Evolutionary conservation across 53 echinoderm and acorn worm genomes (phyloP).

Genomic region (Echinarachnius parma): DNA sequence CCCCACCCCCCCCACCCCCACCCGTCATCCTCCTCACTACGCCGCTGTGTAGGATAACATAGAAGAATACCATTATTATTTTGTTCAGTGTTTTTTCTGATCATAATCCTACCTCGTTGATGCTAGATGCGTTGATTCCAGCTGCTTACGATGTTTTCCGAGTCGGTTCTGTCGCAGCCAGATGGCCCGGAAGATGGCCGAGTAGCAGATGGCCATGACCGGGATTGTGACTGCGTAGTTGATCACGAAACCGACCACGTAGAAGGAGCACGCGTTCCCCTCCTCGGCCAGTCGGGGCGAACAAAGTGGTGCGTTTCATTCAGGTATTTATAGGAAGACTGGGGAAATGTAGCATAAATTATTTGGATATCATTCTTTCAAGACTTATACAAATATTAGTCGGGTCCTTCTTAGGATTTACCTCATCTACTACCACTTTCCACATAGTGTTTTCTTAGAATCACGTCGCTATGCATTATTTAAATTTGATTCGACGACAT

Average conservation of each 20-base stretch:
- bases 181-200: conserved; percentile 19
- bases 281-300: conserved; percentile 32
- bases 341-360: too few relatives aligned
- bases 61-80: too few relatives aligned
- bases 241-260: conserved; percentile 20
- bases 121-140: neutral
- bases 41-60: neutral
- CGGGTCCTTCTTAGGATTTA: too few relatives aligned
- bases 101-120: neutral
- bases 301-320: conserved; percentile 32
- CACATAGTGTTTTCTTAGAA: too few relatives aligned
- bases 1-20: neutral
- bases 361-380: too few relatives aligned
- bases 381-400: too few relatives aligned
- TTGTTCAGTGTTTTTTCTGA: too few relatives aligned
- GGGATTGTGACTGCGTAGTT: conserved; percentile 47
- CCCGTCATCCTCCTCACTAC: neutral
- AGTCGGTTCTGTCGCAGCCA: conserved; percentile 14
- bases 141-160: neutral
- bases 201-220: conserved; percentile 31
- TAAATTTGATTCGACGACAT: too few relatives aligned
- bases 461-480: too few relatives aligned
- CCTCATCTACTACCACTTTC: too few relatives aligned
- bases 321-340: conserved; percentile 21
- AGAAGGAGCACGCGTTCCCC: conserved; percentile 24